phyloP scores from a whole-genome alignment of 2,113 vertebrate species.

The Bujurquina vittata region DNA sequence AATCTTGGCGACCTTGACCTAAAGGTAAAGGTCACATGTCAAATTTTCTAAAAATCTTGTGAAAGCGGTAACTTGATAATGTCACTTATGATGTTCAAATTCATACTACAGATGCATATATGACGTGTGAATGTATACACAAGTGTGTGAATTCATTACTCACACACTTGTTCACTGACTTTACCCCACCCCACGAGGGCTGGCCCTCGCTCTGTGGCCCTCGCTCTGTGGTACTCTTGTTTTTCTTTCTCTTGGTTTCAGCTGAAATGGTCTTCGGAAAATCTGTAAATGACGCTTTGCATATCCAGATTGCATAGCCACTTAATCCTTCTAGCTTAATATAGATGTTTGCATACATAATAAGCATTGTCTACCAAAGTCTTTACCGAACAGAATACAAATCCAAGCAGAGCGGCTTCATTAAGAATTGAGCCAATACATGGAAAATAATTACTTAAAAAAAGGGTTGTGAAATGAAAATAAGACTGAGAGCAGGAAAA shows the following conservation, averaged over 20 bases:
- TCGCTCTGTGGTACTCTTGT: no score
- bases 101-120: no score
- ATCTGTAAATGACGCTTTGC: background rate
- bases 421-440: background rate
- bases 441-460: background rate
- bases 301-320: background rate
- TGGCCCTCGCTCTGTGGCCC: no score
- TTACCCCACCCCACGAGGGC: no score
- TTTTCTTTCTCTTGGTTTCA: background rate
- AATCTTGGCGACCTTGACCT: no score
- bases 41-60: no score
- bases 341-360: background rate
- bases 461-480: background rate
- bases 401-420: background rate
- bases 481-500: background rate
- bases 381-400: background rate
- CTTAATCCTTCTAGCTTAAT: background rate
- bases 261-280: background rate
- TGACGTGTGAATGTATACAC: no score
- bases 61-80: no score
- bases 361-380: background rate
- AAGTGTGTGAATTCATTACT: no score
- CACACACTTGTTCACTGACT: no score
- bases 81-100: no score
- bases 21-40: no score